A percentile compares a stretch with the other conserved stretches of the same genome.
Evolutionary conservation across 1,140 invertebrate genomes (phyloP).

Genomic region (Achatina immaculata): DNA sequence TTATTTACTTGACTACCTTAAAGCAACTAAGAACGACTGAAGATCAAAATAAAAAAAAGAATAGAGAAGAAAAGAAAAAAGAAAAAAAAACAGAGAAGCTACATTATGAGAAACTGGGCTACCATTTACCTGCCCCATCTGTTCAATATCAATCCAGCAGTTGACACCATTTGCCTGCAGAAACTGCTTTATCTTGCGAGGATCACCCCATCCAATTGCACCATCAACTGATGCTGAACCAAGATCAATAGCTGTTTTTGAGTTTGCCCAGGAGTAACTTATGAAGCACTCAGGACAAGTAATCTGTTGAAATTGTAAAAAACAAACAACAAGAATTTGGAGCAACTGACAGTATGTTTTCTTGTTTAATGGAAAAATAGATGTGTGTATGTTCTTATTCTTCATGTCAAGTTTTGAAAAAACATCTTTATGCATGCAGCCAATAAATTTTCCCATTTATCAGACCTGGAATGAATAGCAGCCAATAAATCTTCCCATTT

Average conservation of each 20-base stretch:
- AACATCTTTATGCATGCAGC: no score
- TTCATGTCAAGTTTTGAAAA: neutral
- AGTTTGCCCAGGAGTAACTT: slow-evolving; percentile 70
- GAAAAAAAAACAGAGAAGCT: no score
- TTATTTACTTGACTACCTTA: no score
- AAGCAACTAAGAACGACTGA: no score
- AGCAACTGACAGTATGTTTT: neutral
- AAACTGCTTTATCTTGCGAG: slow-evolving; percentile 60
- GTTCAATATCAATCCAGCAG: slow-evolving; percentile 67
- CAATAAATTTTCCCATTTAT: no score
- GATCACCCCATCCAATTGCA: slow-evolving; percentile 64
- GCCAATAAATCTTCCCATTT: no score
- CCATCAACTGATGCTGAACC: slow-evolving; percentile 46
- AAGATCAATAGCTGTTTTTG: slow-evolving; percentile 57
- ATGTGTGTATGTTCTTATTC: neutral
- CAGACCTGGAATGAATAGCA: no score
- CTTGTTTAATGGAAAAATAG: no score
- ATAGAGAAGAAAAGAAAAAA: no score
- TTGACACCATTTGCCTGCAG: slow-evolving; percentile 58
- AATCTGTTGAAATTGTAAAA: slow-evolving; percentile 32
- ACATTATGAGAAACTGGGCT: no score
- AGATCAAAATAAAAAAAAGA: no score
- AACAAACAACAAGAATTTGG: neutral
- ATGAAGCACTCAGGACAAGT: slow-evolving; percentile 61
- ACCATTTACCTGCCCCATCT: slow-evolving; percentile 62